Conservation (phyloP, 2,888 invertebrate genomes). For the Rhagophthalmus giganteus region DNA sequence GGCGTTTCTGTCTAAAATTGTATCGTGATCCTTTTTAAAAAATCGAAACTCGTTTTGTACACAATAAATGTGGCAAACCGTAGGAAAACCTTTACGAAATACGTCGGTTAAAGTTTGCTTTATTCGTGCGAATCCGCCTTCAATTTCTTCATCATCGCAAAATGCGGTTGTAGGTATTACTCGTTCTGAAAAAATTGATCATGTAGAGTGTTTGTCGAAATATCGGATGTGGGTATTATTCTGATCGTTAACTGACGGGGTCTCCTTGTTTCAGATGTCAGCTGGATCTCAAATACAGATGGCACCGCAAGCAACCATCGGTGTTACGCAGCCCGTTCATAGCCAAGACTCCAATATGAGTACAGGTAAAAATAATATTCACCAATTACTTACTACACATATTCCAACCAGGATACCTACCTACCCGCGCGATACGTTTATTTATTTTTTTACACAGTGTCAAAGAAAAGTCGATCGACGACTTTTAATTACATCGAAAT, state of each 20-base stretch:
- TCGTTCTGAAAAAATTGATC: slow-evolving; percentile 44
- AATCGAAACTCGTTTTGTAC: too few relatives aligned
- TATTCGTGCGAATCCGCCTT: slow-evolving; percentile 35
- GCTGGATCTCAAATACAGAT: slow-evolving; percentile 96
- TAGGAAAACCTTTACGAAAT: too few relatives aligned
- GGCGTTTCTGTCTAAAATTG: too few relatives aligned
- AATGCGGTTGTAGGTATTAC: slow-evolving; percentile 40
- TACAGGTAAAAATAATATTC: slow-evolving; percentile 84
- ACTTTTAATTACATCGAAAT: not conserved
- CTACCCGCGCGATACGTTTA: too few relatives aligned
- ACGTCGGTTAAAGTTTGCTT: slow-evolving; percentile 15
- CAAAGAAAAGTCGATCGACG: not conserved
- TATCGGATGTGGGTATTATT: slow-evolving; percentile 19
- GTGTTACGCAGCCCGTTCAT: slow-evolving; percentile 80
- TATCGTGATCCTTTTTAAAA: too few relatives aligned
- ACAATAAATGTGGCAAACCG: too few relatives aligned
- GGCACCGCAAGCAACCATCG: slow-evolving; percentile 92
- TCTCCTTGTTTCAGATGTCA: slow-evolving; percentile 74
- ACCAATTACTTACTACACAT: not conserved
- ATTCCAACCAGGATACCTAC: too few relatives aligned
- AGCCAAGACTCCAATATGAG: slow-evolving; percentile 98
- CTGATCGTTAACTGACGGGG: slow-evolving; percentile 19
- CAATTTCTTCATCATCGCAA: slow-evolving; percentile 39
- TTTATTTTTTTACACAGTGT: too few relatives aligned
- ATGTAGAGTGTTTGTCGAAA: slow-evolving; percentile 14